A percentile compares a stretch with the other conserved stretches of the same genome.
phyloP scores from a whole-genome alignment of 2,888 invertebrate species.

The Drosophila subsilvestris region DNA sequence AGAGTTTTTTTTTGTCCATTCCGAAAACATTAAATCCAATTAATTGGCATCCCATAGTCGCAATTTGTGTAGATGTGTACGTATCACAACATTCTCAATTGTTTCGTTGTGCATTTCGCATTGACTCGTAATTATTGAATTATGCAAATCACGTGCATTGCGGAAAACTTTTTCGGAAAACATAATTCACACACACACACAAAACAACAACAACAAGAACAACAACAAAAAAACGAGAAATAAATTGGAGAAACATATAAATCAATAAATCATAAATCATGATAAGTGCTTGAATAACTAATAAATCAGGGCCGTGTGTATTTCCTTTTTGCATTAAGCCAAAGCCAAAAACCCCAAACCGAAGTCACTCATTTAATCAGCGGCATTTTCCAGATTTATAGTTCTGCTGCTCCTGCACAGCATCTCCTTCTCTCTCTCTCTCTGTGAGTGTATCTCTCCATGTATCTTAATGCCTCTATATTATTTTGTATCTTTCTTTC shows the following conservation, averaged over 20 bases:
- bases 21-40: not conserved
- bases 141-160: constrained; percentile 64
- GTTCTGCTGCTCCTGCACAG: not conserved
- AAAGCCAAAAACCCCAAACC: constrained; percentile 15
- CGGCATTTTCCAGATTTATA: constrained; percentile 40
- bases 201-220: not conserved
- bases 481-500: not conserved
- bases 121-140: constrained; percentile 55
- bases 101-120: constrained; percentile 8
- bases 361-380: constrained; percentile 44
- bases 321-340: constrained; percentile 41
- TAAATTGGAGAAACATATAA: constrained; percentile 35
- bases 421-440: not conserved
- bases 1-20: not conserved
- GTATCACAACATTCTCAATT: not conserved
- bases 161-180: constrained; percentile 36
- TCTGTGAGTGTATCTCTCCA: not conserved
- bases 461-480: not conserved
- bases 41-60: not conserved
- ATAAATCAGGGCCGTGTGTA: constrained; percentile 45
- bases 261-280: constrained; percentile 72
- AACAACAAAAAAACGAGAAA: constrained; percentile 7
- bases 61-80: constrained; percentile 2
- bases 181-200: constrained; percentile 40
- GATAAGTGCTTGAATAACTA: constrained; percentile 50